Conservation (phyloP, 2,888 invertebrate species). For the Zygogramma bicolorata region DNA sequence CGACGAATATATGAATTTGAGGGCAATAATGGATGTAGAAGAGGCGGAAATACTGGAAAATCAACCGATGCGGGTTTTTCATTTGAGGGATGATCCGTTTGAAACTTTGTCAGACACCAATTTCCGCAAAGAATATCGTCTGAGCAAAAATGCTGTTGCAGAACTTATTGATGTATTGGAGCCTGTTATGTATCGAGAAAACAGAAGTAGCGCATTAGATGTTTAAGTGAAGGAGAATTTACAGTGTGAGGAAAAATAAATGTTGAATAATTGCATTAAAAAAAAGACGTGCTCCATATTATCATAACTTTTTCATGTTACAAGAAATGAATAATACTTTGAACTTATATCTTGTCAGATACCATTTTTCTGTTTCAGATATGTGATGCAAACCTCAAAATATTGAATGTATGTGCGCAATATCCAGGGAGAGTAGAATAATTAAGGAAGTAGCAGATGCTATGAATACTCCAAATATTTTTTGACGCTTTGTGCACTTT, state of each 20-base stretch:
- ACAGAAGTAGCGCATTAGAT: background rate
- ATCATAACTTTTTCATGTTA: no score
- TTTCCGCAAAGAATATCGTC: background rate
- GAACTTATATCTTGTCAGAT: no score
- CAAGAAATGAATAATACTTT: no score
- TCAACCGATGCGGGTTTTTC: slow-evolving; percentile 7
- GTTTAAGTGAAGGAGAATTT: background rate
- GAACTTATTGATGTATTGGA: background rate
- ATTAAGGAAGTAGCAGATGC: slow-evolving; percentile 1
- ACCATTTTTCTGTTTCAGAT: no score
- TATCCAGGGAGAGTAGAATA: background rate
- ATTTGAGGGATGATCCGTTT: background rate
- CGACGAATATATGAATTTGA: background rate
- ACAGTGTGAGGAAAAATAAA: background rate
- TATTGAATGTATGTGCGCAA: no score
- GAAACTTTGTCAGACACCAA: background rate
- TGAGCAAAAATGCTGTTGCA: background rate
- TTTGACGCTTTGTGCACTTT: background rate
- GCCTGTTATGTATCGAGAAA: background rate
- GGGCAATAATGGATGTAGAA: slow-evolving; percentile 2
- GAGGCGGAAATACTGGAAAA: slow-evolving; percentile 1
- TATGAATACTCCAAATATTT: slow-evolving; percentile 1
- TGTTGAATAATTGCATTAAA: no score
- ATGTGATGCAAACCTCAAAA: no score
- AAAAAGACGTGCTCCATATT: no score